Base-by-base conservation (phyloP, 1,140 invertebrate genomes). In the Drosophila sturtevanti region DNA sequence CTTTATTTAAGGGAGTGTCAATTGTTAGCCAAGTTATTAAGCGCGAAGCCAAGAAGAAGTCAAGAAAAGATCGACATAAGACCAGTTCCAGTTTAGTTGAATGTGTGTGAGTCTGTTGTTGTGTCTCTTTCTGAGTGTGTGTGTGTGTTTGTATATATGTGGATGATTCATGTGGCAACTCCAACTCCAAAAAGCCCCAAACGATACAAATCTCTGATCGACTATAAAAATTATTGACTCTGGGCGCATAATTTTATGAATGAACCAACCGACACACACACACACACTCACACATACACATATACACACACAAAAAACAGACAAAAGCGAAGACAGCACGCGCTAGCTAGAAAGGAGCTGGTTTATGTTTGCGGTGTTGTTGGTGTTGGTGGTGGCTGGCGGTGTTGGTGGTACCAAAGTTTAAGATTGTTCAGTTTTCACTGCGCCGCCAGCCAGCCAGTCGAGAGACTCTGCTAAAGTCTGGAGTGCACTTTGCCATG, bases 21-120 rank as follows among this genome's bases (percentile, higher is more conserved):
- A 86, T 86, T 86, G 82, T 86, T 86, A 81, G 82, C 82, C 82
- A 87, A 86, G 82, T 86, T 86, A 86, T 86, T 86, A 86, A 87
- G 82, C 76, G 68, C 68, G n/a, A 48, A 48, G 66, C 79, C 79
- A 64, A 77, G 62, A 67, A 67, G 72, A 78, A 69, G 77, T 74
- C 71, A 71, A 81, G 41, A 71, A 59, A 62, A 41, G 31, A 59
- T 65, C 61, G 71, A 54, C 41, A 24, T 37, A 24, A 68, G 41
- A 63, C 67, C 48, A 58, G 58, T 54, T 62, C 63, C 24, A 48
- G 35, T 35, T 65, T 37, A 68, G 37, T 56, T 63, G 62, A 61
- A 61, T 67, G 68, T 84, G 63, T 70, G 73, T 67, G 77, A 74
- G 81, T 85, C 81, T 31, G 27, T 7, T 48, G 41, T 48, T 21